A percentile compares a stretch with the other conserved stretches of the same genome.
Evolutionary conservation across 2,888 invertebrate species (phyloP).

Genomic region (Tipula helvola): DNA sequence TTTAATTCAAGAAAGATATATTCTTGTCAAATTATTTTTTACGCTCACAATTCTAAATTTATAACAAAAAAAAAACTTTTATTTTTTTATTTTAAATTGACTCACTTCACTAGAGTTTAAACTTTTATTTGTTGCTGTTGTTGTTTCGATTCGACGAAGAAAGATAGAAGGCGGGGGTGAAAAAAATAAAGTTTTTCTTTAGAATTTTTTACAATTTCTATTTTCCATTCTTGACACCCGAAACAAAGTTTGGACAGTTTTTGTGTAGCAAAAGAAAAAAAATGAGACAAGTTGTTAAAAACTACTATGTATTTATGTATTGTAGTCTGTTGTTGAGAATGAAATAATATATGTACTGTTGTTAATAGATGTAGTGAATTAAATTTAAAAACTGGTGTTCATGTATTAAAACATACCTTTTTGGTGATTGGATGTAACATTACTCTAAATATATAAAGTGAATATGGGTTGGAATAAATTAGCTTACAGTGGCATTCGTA

Average conservation of each 20-base stretch:
- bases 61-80: not conserved
- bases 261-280: not conserved
- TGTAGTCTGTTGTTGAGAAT: not conserved
- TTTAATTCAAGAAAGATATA: constrained; percentile 5
- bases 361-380: not conserved
- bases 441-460: too few species aligned
- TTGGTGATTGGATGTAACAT: not conserved
- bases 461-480: too few species aligned
- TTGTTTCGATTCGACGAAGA: not conserved
- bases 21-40: constrained; percentile 5
- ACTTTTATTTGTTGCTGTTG: not conserved
- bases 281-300: not conserved
- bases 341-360: not conserved
- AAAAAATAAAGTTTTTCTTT: not conserved
- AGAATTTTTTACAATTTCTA: not conserved
- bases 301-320: not conserved
- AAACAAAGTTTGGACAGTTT: not conserved
- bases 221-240: not conserved
- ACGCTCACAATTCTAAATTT: not conserved
- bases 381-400: not conserved
- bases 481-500: too few species aligned
- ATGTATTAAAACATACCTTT: not conserved
- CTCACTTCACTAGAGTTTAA: not conserved
- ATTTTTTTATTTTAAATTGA: not conserved
- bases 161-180: not conserved